Evolutionary conservation across 2,888 invertebrate species (phyloP).

Genomic region (Polylopha cassiicola): DNA sequence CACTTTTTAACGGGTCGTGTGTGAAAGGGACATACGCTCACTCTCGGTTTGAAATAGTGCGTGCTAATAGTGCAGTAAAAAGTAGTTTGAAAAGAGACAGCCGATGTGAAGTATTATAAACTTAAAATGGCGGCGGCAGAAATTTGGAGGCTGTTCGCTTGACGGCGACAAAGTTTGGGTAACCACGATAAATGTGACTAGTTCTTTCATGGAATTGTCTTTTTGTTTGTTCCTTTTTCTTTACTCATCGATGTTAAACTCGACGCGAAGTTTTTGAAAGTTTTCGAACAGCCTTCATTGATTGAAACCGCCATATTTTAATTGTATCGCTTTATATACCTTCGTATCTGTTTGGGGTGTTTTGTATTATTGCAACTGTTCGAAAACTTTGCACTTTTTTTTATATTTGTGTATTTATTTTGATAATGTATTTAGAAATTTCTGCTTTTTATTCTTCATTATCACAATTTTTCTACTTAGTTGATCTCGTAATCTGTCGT

Average conservation of each 20-base stretch:
- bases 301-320: conserved; percentile 70
- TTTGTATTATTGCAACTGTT: conserved; percentile 71
- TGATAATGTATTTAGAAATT: conserved; percentile 1
- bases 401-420: conserved; percentile 3
- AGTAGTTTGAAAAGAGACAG: conserved; percentile 55
- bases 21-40: not conserved
- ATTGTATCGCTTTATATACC: conserved; percentile 44
- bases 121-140: conserved; percentile 72
- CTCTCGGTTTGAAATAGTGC: conserved; percentile 87
- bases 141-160: conserved; percentile 77
- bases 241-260: conserved; percentile 53
- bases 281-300: conserved; percentile 83
- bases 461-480: conserved; percentile 8
- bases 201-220: conserved; percentile 55
- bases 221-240: conserved; percentile 58
- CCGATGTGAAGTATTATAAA: conserved; percentile 43
- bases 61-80: conserved; percentile 86
- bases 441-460: not conserved
- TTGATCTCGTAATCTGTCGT: no score
- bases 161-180: conserved; percentile 67
- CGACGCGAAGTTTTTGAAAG: conserved; percentile 63
- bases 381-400: conserved; percentile 75
- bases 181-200: conserved; percentile 55
- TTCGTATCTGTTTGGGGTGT: conserved; percentile 51
- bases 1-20: not conserved